A percentile compares a stretch with the other conserved stretches of the same genome.
Evolutionary conservation across 92 coral and sea anemone genomes (phyloP).

Genomic region (Porites divaricata): DNA sequence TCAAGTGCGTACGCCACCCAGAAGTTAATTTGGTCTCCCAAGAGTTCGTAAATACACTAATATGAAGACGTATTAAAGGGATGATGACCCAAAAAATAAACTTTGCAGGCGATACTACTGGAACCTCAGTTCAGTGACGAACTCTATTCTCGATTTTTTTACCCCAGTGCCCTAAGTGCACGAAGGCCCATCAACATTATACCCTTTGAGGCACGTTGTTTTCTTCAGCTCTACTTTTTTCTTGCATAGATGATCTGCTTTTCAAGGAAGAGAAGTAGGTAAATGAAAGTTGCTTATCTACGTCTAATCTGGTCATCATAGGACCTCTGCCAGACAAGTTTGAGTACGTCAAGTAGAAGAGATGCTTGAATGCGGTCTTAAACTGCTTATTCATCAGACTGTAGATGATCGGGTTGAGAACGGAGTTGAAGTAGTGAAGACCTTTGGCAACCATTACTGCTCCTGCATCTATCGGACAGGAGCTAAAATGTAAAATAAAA

Average conservation of each 20-base stretch:
- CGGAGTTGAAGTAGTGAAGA: constrained; percentile 80
- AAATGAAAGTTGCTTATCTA: not conserved
- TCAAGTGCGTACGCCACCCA: too few relatives aligned
- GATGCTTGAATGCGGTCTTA: constrained; percentile 72
- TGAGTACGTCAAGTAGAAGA: constrained; percentile 13
- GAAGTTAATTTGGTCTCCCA: too few relatives aligned
- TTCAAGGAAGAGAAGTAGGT: not conserved
- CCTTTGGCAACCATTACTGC: constrained; percentile 81
- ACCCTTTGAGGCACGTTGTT: not conserved
- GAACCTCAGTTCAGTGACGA: too few relatives aligned
- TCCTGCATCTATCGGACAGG: constrained; percentile 48
- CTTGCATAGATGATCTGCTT: constrained; percentile 34
- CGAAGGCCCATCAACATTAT: not conserved
- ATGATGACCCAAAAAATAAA: too few relatives aligned
- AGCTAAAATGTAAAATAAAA: constrained; percentile 16
- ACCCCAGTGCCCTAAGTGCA: too few relatives aligned
- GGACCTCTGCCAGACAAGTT: not conserved
- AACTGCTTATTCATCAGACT: constrained; percentile 78
- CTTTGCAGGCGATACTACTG: too few relatives aligned
- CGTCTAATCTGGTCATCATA: not conserved
- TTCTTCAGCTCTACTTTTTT: not conserved
- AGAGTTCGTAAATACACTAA: too few relatives aligned
- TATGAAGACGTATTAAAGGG: too few relatives aligned
- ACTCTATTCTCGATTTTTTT: too few relatives aligned
- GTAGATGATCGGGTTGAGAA: constrained; percentile 83